Conservation (phyloP, 2,797 vertebrate genomes). For the Sebastes nivosus region DNA sequence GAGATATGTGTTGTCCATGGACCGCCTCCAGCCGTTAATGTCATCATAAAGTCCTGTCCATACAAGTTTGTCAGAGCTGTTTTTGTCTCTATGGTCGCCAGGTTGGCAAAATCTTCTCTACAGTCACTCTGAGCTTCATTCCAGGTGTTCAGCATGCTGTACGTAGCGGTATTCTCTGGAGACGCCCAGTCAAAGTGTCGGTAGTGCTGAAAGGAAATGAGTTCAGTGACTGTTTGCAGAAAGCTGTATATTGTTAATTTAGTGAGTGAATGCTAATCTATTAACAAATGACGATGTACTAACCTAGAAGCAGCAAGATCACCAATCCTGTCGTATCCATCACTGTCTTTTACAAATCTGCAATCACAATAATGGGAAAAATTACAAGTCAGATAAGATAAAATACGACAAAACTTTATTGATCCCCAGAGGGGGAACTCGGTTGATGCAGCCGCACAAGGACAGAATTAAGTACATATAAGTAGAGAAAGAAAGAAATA, state of each 20-base stretch:
- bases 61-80: rapidly evolving
- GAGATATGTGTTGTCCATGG: constrained; percentile 11
- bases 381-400: not conserved
- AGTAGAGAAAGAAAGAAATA: no score
- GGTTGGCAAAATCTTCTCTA: constrained; percentile 4
- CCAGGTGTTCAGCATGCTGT: not conserved
- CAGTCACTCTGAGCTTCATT: constrained; percentile 16
- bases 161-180: not conserved
- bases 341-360: not conserved
- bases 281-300: not conserved
- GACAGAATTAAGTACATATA: no score
- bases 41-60: constrained; percentile 22
- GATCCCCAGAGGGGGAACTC: no score
- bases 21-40: constrained; percentile 4
- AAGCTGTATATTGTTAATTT: not conserved
- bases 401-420: not conserved
- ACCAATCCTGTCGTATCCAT: not conserved
- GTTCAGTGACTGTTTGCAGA: not conserved
- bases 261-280: not conserved
- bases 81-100: constrained; percentile 11
- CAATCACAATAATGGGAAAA: not conserved
- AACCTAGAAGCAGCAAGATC: not conserved
- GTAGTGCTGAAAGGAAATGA: not conserved
- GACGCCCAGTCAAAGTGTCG: not conserved
- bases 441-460: no score